phyloP scores from a whole-genome alignment of 2,888 invertebrate genomes.

The Embidobia sp. region DNA sequence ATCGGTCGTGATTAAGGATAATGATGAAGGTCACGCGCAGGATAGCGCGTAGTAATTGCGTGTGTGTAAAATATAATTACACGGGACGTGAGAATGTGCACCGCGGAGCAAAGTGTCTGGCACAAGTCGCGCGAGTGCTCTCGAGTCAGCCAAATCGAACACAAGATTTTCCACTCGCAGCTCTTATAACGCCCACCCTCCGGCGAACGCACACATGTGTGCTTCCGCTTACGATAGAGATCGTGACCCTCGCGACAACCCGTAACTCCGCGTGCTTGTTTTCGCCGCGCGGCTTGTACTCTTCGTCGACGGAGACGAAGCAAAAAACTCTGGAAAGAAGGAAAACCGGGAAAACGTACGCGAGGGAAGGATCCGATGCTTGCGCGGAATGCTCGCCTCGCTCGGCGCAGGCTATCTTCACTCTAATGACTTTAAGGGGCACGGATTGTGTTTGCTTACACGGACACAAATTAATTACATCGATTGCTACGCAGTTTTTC shows the following conservation, averaged over 20 bases:
- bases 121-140: conserved; percentile 36
- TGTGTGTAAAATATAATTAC: no score
- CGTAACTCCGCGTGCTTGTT: conserved; percentile 52
- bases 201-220: conserved; percentile 35
- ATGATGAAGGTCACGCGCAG: no score
- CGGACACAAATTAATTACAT: no score
- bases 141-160: conserved; percentile 60
- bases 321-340: conserved; percentile 2
- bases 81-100: neutral
- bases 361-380: neutral
- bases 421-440: no score
- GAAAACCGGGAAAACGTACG: conserved; percentile 2
- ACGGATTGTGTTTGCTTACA: no score
- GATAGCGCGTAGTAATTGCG: no score
- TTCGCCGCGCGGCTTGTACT: conserved; percentile 42
- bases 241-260: conserved; percentile 60
- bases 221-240: conserved; percentile 58
- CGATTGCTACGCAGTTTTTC: no score
- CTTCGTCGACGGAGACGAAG: conserved; percentile 25
- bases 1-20: neutral
- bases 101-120: conserved; percentile 44
- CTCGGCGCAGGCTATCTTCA: no score
- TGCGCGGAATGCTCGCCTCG: no score
- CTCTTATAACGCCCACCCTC: conserved; percentile 51
- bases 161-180: conserved; percentile 61